Evolutionary conservation across 2,113 vertebrate species (phyloP).

Genomic region (Emberiza fucata): DNA sequence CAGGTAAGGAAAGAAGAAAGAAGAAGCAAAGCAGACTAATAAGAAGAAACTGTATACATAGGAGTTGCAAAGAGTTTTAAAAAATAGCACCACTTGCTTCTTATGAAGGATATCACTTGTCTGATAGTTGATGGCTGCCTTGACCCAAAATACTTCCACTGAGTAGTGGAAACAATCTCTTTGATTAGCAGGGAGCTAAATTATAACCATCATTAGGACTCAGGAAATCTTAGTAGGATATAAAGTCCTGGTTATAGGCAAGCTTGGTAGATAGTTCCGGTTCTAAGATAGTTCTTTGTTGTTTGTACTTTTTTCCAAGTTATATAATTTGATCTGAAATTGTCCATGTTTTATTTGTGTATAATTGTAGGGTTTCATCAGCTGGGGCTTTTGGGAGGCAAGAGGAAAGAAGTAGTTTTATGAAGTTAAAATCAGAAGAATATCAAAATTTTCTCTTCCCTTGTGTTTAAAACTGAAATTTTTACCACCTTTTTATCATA

Average conservation of each 20-base stretch:
- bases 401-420: background rate
- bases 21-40: background rate
- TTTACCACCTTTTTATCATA: background rate
- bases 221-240: background rate
- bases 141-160: background rate
- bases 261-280: background rate
- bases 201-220: background rate
- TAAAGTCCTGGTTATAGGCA: background rate
- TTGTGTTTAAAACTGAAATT: background rate
- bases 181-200: background rate
- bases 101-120: background rate
- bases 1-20: conserved; percentile 71
- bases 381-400: background rate
- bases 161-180: background rate
- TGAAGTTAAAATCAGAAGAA: background rate
- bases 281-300: background rate
- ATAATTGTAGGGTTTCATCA: background rate
- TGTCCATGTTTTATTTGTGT: background rate
- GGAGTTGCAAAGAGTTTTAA: background rate
- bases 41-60: background rate
- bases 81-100: background rate
- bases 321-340: background rate
- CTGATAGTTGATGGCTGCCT: background rate
- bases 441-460: background rate
- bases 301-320: background rate